Evolutionary conservation across 2,888 invertebrate species (phyloP).

Genomic region (Lydus trimaculatus): DNA sequence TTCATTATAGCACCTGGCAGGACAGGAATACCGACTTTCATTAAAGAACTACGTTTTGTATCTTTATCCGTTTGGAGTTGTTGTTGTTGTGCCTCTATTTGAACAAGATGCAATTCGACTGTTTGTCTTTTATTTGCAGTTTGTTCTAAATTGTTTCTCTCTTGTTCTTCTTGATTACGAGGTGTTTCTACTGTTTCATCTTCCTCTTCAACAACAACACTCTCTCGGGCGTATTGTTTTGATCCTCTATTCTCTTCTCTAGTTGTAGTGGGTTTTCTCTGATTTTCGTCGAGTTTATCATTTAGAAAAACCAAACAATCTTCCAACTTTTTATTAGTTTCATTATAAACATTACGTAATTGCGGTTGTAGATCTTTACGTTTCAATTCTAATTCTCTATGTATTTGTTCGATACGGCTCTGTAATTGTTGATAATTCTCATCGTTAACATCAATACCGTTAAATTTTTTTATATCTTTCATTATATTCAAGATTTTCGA

Average conservation of each 20-base stretch:
- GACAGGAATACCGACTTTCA: conserved; percentile 45
- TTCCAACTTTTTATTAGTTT: conserved; percentile 34
- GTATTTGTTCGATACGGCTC: conserved; percentile 35
- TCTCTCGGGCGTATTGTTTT: conserved; percentile 1
- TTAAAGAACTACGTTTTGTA: conserved; percentile 41
- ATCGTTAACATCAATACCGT: conserved; percentile 36
- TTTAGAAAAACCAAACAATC: conserved; percentile 37
- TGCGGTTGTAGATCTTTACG: conserved; percentile 43
- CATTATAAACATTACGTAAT: conserved; percentile 36
- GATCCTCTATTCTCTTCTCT: conserved; percentile 26
- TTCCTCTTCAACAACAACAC: conserved; percentile 18
- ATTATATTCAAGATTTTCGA: conserved; percentile 36
- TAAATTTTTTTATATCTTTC: conserved; percentile 42
- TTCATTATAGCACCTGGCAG: conserved; percentile 43
- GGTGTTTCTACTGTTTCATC: conserved; percentile 17
- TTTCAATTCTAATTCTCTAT: conserved; percentile 33
- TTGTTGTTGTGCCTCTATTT: conserved; percentile 29
- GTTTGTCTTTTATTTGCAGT: conserved; percentile 34
- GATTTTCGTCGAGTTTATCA: conserved; percentile 37
- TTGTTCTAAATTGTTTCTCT: conserved; percentile 9
- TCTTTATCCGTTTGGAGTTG: not conserved
- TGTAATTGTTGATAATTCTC: conserved; percentile 32
- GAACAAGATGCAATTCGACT: conserved; percentile 41
- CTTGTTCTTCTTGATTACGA: conserved; percentile 11
- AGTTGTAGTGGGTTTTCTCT: conserved; percentile 27